phyloP scores from a whole-genome alignment of 2,797 vertebrate genomes.

The Cossypha niveicapilla region DNA sequence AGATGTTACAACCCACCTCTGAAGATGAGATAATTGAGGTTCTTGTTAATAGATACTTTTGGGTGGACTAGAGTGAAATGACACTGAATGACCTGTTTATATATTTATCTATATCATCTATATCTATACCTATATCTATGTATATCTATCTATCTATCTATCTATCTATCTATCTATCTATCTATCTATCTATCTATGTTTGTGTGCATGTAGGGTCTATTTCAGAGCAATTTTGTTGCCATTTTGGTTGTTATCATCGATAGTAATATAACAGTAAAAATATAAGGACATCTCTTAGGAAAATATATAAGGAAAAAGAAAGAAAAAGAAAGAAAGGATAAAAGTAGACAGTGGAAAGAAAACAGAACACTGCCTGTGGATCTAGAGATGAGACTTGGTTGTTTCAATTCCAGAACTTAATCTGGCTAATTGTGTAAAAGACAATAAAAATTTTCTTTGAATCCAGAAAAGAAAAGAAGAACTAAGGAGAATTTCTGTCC shows the following conservation, averaged over 20 bases:
- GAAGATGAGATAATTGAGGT: neutral
- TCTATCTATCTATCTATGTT: no score
- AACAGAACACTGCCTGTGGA: rapidly evolving
- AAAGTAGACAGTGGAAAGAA: neutral
- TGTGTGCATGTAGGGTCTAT: neutral
- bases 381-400: neutral
- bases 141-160: no score
- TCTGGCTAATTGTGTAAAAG: neutral
- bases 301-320: neutral
- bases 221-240: neutral
- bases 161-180: no score
- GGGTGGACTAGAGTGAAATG: neutral
- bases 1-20: neutral
- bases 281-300: neutral
- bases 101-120: no score
- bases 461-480: neutral
- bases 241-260: neutral
- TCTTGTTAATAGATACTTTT: neutral
- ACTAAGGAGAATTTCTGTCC: neutral
- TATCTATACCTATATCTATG: no score
- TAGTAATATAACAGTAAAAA: neutral
- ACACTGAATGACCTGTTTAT: rapidly evolving
- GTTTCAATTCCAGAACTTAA: neutral
- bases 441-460: neutral
- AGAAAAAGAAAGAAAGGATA: neutral